These are phyloP conservation scores for Hydrochoerus hydrochaeris DNA, from an alignment of 2,113 vertebrate genomes.

Conservation along the genomic window DNA sequence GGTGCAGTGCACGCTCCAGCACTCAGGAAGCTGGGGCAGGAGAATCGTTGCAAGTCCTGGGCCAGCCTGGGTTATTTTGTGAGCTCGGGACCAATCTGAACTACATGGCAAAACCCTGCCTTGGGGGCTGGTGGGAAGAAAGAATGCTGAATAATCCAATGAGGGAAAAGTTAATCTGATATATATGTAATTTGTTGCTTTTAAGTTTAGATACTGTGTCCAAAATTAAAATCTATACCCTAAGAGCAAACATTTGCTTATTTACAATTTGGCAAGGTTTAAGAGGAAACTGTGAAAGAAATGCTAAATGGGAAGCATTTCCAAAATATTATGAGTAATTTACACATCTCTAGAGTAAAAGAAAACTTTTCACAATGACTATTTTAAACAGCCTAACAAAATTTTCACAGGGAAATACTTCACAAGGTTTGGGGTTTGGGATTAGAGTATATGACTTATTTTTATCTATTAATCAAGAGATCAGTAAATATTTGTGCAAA, in stretches of 20 bases:
- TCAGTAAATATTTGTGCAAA: conserved; percentile 7
- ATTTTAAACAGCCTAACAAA: neutral
- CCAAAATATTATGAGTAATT: neutral
- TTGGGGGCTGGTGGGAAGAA: neutral
- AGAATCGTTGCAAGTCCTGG: neutral
- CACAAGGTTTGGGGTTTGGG: neutral
- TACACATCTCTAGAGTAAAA: neutral
- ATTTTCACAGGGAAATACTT: neutral
- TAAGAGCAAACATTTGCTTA: neutral
- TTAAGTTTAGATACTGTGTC: neutral
- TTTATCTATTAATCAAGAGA: neutral
- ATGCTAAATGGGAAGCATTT: neutral
- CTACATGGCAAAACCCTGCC: neutral
- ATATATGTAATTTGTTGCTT: neutral
- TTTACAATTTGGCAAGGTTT: neutral
- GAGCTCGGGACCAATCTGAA: too few species aligned
- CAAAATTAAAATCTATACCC: conserved; percentile 22
- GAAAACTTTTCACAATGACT: neutral
- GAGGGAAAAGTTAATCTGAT: neutral
- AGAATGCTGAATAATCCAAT: neutral
- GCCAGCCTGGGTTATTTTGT: neutral
- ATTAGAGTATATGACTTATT: neutral
- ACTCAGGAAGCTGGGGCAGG: neutral
- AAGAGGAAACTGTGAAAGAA: neutral
- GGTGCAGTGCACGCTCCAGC: neutral